Percentiles rank a stretch among this genome's conserved stretches.
Evolutionary conservation across 2,797 vertebrate species (phyloP).

Genomic region (Oreortyx pictus): DNA sequence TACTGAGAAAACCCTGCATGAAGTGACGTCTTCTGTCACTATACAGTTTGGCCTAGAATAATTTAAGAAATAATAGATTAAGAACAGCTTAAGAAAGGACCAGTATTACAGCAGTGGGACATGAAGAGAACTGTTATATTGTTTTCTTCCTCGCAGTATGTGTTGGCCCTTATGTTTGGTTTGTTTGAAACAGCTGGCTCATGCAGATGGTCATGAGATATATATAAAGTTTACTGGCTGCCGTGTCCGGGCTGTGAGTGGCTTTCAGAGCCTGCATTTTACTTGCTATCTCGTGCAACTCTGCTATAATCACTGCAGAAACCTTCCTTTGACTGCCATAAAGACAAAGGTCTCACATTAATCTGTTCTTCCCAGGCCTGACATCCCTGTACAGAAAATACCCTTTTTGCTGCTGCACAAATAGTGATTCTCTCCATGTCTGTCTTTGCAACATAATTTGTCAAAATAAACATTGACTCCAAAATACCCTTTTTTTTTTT

Average conservation of each 20-base stretch:
- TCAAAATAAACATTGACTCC: neutral
- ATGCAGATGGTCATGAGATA: neutral
- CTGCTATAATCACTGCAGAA: too few relatives aligned
- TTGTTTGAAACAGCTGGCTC: neutral
- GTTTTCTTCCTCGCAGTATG: neutral
- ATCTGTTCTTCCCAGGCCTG: neutral
- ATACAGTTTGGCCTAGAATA: neutral
- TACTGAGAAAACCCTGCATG: neutral
- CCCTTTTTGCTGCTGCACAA: neutral
- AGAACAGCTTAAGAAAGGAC: rapidly evolving
- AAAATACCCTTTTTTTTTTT: neutral
- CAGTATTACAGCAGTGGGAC: neutral
- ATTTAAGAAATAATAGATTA: neutral
- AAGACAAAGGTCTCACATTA: neutral
- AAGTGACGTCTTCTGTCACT: neutral
- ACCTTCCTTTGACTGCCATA: neutral
- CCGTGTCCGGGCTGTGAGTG: neutral
- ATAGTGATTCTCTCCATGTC: neutral
- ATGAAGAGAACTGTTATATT: neutral
- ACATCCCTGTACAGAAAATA: neutral
- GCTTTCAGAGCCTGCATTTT: neutral
- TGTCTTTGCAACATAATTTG: neutral
- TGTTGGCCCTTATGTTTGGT: neutral
- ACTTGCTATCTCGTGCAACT: neutral
- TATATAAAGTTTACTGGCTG: neutral